phyloP scores from a whole-genome alignment of 2,888 invertebrate species.

The Drosophila niveifrons region DNA sequence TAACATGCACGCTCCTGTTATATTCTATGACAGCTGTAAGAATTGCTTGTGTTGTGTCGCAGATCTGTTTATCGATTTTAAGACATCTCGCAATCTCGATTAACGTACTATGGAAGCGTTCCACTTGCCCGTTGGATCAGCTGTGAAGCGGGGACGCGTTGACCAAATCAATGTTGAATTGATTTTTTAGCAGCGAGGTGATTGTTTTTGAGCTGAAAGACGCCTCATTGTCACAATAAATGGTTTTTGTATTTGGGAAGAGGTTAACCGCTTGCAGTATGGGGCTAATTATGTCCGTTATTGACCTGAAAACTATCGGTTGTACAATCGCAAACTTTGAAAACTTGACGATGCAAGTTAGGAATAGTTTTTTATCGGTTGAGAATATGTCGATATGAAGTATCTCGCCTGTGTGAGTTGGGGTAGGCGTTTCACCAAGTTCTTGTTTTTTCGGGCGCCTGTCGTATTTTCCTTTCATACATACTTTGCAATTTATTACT shows the following conservation, averaged over 20 bases:
- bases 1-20: not conserved
- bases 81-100: not conserved
- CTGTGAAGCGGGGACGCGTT: not conserved
- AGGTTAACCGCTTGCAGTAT: not conserved
- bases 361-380: not conserved
- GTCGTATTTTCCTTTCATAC: not conserved
- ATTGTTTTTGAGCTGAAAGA: not conserved
- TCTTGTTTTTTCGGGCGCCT: not conserved
- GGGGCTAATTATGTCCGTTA: not conserved
- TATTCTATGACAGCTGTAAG: too few relatives aligned
- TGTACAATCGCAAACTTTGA: not conserved
- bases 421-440: not conserved
- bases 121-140: not conserved
- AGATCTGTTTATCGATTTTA: not conserved
- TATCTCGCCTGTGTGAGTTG: not conserved
- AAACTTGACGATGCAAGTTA: not conserved
- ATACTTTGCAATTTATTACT: not conserved
- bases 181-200: not conserved
- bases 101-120: not conserved
- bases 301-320: not conserved
- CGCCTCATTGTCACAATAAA: not conserved
- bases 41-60: not conserved
- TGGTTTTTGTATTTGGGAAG: not conserved
- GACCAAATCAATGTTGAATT: not conserved
- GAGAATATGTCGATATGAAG: not conserved